A percentile compares a stretch with the other conserved stretches of the same genome.
These are phyloP conservation scores for Drosophila subsilvestris DNA, from an alignment of 2,888 invertebrate genomes.

Conservation along the genomic window DNA sequence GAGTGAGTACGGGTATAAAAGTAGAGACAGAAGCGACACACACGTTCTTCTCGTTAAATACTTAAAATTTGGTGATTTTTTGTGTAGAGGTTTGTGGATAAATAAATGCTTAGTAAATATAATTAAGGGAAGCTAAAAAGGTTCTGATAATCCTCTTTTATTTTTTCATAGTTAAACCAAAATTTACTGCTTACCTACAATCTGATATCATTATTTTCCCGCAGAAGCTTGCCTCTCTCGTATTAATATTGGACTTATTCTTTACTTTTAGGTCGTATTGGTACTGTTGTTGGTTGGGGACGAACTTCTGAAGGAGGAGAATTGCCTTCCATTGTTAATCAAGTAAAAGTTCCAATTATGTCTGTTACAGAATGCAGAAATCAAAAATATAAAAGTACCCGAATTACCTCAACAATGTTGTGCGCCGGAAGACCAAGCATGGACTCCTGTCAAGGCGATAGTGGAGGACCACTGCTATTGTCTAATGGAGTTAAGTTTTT, in stretches of 20 bases:
- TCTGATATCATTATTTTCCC: not conserved
- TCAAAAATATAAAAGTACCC: slow-evolving; percentile 92
- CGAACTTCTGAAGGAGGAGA: slow-evolving; percentile 92
- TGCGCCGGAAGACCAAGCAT: slow-evolving; percentile 92
- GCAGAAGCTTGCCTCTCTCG: not conserved
- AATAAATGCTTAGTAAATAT: no score
- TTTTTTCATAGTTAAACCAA: not conserved
- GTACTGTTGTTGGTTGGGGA: slow-evolving; percentile 94
- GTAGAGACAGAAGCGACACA: no score
- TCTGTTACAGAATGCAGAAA: slow-evolving; percentile 91
- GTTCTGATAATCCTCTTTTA: not conserved
- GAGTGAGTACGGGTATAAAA: no score
- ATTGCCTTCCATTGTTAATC: slow-evolving; percentile 91
- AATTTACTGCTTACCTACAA: not conserved
- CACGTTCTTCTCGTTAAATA: no score
- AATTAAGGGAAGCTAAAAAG: no score
- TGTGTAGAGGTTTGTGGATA: no score
- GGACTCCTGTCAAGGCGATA: slow-evolving; percentile 95
- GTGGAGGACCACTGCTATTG: slow-evolving; percentile 92
- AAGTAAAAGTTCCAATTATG: slow-evolving; percentile 93
- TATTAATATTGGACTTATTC: not conserved
- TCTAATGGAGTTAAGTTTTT: slow-evolving; percentile 91
- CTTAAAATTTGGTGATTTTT: no score
- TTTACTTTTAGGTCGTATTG: slow-evolving; percentile 83
- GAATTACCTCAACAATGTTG: slow-evolving; percentile 93